phyloP scores from a whole-genome alignment of 2,888 invertebrate species.

The Gibbula magus region DNA sequence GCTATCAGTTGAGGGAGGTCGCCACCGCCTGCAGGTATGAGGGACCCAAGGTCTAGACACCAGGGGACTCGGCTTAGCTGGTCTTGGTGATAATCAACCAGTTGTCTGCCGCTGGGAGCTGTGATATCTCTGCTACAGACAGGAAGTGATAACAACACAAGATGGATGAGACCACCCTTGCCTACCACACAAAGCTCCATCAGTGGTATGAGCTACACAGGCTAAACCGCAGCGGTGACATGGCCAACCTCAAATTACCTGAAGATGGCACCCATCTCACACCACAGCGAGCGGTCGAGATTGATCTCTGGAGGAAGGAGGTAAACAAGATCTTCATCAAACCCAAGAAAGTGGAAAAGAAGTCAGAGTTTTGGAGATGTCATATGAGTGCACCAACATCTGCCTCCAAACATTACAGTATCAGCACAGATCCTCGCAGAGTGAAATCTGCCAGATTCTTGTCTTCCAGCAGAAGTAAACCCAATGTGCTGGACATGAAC shows the following conservation, averaged over 20 bases:
- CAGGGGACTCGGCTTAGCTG: background rate
- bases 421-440: background rate
- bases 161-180: slow-evolving; percentile 58
- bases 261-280: slow-evolving; percentile 43
- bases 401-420: slow-evolving; percentile 22
- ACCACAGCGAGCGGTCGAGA: slow-evolving; percentile 55
- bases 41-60: background rate
- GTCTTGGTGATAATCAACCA: background rate
- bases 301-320: slow-evolving; percentile 44
- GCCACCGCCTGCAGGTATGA: background rate
- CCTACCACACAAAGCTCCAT: slow-evolving; percentile 61
- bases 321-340: slow-evolving; percentile 37
- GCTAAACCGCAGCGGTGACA: slow-evolving; percentile 43
- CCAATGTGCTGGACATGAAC: slow-evolving; percentile 19
- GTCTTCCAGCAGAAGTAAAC: background rate
- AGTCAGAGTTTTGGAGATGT: slow-evolving; percentile 28
- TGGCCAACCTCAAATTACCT: slow-evolving; percentile 30
- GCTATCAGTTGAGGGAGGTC: background rate
- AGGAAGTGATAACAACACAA: slow-evolving; percentile 8
- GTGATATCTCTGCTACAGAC: background rate
- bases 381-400: slow-evolving; percentile 26
- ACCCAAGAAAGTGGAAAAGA: slow-evolving; percentile 27
- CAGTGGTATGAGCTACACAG: slow-evolving; percentile 60
- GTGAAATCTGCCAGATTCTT: background rate
- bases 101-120: background rate